Conservation (phyloP, 2,888 invertebrate genomes). For the Enoplolaimus lenunculus region DNA sequence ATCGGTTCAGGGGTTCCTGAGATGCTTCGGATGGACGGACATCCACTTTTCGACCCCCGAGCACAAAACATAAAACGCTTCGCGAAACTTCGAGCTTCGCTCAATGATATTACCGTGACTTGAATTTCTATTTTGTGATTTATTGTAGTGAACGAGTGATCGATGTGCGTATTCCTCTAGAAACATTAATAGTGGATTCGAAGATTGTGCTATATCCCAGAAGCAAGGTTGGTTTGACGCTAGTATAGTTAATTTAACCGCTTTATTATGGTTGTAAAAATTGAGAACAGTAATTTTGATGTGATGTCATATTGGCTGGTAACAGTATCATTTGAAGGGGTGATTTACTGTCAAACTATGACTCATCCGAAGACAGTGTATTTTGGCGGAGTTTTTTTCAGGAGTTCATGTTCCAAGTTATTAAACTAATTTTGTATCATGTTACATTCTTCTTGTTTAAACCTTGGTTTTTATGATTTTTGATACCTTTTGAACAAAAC, state of each 20-base stretch:
- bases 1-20: too few relatives aligned
- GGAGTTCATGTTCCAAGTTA: neutral
- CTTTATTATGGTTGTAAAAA: too few relatives aligned
- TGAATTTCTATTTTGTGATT: neutral
- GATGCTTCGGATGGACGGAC: too few relatives aligned
- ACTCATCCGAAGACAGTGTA: neutral
- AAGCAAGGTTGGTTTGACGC: neutral
- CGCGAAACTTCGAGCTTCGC: too few relatives aligned
- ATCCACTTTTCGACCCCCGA: neutral
- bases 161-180: slow-evolving; percentile 84
- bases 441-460: neutral
- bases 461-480: too few relatives aligned
- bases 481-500: too few relatives aligned
- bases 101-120: neutral
- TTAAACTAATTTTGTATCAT: neutral
- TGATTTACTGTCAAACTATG: too few relatives aligned
- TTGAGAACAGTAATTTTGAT: too few relatives aligned
- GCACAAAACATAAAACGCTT: too few relatives aligned
- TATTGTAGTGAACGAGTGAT: slow-evolving; percentile 42
- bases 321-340: too few relatives aligned
- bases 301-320: too few relatives aligned
- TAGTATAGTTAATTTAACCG: too few relatives aligned
- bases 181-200: slow-evolving; percentile 83
- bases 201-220: slow-evolving; percentile 61
- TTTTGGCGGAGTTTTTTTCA: neutral